These are phyloP conservation scores for Thalassophryne amazonica DNA, from an alignment of 2,797 vertebrate species.

Conservation along the genomic window DNA sequence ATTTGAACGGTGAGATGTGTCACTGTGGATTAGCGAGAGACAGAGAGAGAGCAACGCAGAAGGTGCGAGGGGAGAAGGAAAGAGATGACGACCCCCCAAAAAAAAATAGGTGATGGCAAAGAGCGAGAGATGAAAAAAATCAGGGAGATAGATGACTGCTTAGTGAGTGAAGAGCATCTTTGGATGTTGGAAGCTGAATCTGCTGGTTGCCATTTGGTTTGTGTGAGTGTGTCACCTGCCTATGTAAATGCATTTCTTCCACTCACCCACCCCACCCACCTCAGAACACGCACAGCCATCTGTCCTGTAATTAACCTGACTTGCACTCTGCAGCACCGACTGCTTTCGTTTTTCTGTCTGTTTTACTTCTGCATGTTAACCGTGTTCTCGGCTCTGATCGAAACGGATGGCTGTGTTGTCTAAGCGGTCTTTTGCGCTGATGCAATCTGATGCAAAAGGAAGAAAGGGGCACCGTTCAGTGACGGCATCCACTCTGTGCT, in stretches of 20 bases:
- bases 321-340: constrained; percentile 53
- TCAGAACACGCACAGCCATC: constrained; percentile 63
- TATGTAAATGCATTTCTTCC: constrained; percentile 18
- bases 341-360: constrained; percentile 17
- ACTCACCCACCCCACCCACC: constrained; percentile 38
- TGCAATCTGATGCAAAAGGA: constrained; percentile 14
- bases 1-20: constrained; percentile 51
- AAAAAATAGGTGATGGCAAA: constrained; percentile 14
- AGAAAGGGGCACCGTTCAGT: background rate
- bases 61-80: constrained; percentile 30
- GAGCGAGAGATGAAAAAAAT: constrained; percentile 1
- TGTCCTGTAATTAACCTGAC: constrained; percentile 80
- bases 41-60: constrained; percentile 18
- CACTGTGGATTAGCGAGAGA: constrained; percentile 43
- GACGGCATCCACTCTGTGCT: background rate
- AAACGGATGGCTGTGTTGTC: constrained; percentile 16
- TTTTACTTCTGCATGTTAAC: constrained; percentile 4
- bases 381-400: constrained; percentile 4
- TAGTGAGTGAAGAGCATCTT: constrained; percentile 11
- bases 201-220: constrained; percentile 11
- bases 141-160: constrained; percentile 31
- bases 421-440: constrained; percentile 8
- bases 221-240: background rate
- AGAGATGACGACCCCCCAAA: constrained; percentile 22
- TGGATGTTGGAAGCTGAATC: constrained; percentile 8